These are phyloP conservation scores for Calephelis virginiensis DNA, from an alignment of 1,140 invertebrate species.

Conservation along the genomic window DNA sequence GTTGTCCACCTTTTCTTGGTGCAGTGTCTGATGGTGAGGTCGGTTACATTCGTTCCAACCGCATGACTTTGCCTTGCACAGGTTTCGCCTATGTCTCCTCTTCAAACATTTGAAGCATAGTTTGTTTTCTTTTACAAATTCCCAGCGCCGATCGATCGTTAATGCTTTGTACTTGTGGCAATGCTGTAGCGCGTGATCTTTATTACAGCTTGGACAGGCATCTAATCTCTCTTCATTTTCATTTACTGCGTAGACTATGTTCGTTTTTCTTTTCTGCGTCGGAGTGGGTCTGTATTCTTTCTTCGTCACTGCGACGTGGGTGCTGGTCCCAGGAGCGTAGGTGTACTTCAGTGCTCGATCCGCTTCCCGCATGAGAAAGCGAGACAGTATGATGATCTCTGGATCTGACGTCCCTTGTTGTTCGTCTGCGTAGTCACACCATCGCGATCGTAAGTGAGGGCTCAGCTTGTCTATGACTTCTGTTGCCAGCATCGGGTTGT, in stretches of 20 bases:
- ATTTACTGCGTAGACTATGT: neutral
- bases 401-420: constrained; percentile 6
- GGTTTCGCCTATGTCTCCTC: neutral
- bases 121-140: constrained; percentile 19
- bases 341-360: neutral
- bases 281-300: neutral
- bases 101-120: constrained; percentile 21
- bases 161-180: constrained; percentile 16
- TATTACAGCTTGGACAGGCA: constrained; percentile 6
- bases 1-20: constrained; percentile 1
- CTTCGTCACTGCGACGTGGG: neutral
- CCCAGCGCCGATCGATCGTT: constrained; percentile 18
- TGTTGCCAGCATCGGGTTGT: constrained; percentile 22
- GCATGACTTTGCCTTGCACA: constrained; percentile 8
- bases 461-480: constrained; percentile 22
- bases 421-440: constrained; percentile 24
- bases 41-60: constrained; percentile 12
- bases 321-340: neutral
- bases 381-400: constrained; percentile 21
- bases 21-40: constrained; percentile 18
- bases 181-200: neutral
- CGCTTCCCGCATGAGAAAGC: constrained; percentile 21
- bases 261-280: neutral
- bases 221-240: neutral
- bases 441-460: constrained; percentile 7